Conservation (phyloP, 2,888 invertebrate species). For the Hyles lineata region DNA sequence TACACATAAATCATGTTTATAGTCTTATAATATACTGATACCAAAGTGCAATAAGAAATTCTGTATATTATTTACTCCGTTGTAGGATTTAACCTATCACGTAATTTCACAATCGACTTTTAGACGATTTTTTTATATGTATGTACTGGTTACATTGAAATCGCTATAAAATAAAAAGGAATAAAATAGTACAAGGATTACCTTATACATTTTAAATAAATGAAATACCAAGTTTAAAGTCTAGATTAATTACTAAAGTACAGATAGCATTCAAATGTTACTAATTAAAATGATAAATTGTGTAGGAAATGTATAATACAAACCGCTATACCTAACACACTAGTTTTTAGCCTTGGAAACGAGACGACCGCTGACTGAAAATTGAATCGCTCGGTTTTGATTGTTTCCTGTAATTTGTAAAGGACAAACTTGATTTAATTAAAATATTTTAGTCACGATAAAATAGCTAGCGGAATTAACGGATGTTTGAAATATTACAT, state of each 20-base stretch:
- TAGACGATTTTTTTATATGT: too few species aligned
- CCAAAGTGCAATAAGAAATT: too few species aligned
- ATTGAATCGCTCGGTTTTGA: neutral
- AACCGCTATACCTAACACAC: neutral
- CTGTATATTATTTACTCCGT: too few species aligned
- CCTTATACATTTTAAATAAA: neutral
- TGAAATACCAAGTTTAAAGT: neutral
- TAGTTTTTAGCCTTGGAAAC: neutral
- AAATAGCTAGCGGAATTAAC: neutral
- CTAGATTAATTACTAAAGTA: neutral
- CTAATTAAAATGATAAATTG: neutral
- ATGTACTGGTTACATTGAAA: too few species aligned
- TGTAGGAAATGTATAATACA: neutral
- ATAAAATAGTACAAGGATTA: too few species aligned
- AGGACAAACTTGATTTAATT: conserved; percentile 16
- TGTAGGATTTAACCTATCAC: too few species aligned
- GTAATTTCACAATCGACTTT: too few species aligned
- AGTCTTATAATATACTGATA: too few species aligned
- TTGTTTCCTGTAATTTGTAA: conserved; percentile 7
- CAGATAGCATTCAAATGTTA: too few species aligned
- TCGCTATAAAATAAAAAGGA: too few species aligned
- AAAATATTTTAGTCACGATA: neutral
- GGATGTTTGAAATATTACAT: neutral
- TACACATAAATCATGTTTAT: too few species aligned
- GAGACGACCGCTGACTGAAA: neutral